Evolutionary conservation across 2,113 vertebrate species (phyloP).

Genomic region (Scophthalmus maximus): DNA sequence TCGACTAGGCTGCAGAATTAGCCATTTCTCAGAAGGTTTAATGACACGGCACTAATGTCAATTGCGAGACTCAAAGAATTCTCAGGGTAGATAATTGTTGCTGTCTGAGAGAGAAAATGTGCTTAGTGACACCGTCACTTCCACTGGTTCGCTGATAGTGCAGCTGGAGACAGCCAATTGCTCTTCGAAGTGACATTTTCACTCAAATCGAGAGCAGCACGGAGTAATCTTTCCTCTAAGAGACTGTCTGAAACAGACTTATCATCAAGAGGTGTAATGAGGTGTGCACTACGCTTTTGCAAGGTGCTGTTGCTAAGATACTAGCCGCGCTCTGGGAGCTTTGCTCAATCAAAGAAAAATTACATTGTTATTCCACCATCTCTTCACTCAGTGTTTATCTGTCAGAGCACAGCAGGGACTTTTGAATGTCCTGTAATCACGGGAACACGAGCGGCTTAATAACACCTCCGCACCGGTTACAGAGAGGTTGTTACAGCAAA

Average conservation of each 20-base stretch:
- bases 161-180: constrained; percentile 34
- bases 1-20: constrained; percentile 45
- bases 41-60: constrained; percentile 57
- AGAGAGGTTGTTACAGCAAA: neutral
- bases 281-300: constrained; percentile 35
- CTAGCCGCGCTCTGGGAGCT: constrained; percentile 36
- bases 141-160: neutral
- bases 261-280: constrained; percentile 63
- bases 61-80: constrained; percentile 37
- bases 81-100: constrained; percentile 64
- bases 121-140: constrained; percentile 35
- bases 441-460: neutral
- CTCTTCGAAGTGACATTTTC: constrained; percentile 58
- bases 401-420: constrained; percentile 35
- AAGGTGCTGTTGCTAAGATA: constrained; percentile 74
- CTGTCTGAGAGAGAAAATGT: constrained; percentile 47
- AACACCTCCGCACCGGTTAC: constrained; percentile 9
- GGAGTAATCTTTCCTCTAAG: constrained; percentile 26
- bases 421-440: constrained; percentile 39
- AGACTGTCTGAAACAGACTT: constrained; percentile 46
- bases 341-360: constrained; percentile 65
- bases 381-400: constrained; percentile 30
- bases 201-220: constrained; percentile 22
- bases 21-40: constrained; percentile 55
- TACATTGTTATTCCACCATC: constrained; percentile 53